Percentiles rank a stretch among this genome's conserved stretches.
Conservation (phyloP, 1,140 invertebrate species). For the Drosophila ironensis region DNA sequence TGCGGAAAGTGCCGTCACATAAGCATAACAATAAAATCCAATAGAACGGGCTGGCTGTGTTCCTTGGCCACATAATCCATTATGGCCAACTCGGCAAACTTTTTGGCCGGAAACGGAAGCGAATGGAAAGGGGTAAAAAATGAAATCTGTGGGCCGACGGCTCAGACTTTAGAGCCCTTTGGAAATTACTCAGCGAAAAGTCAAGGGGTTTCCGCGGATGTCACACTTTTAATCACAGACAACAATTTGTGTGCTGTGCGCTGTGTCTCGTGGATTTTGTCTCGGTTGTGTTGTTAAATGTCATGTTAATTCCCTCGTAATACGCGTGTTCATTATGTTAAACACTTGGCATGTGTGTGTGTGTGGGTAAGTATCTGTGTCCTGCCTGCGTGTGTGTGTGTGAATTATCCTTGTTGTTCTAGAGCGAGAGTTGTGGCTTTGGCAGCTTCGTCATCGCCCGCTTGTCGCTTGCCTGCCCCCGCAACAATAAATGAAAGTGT, state of each 20-base stretch:
- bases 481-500: conserved; percentile 74
- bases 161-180: neutral
- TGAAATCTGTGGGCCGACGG: too few relatives aligned
- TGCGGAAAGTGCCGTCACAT: conserved; percentile 37
- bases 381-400: neutral
- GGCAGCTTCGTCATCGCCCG: conserved; percentile 25
- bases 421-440: conserved; percentile 16
- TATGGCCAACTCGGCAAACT: neutral
- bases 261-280: conserved; percentile 27
- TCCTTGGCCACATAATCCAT: neutral
- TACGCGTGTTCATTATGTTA: conserved; percentile 79
- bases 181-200: neutral
- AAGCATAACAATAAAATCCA: conserved; percentile 57
- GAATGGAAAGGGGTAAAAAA: too few relatives aligned
- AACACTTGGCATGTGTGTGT: conserved; percentile 52
- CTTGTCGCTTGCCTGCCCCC: conserved; percentile 16
- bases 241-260: conserved; percentile 35
- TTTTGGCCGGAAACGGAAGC: neutral
- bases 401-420: conserved; percentile 18
- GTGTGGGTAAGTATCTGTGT: too few relatives aligned
- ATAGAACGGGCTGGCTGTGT: conserved; percentile 12
- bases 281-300: conserved; percentile 65
- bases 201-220: neutral
- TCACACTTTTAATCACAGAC: conserved; percentile 52
- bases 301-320: conserved; percentile 74